phyloP scores from a whole-genome alignment of 1,140 invertebrate genomes.

The Phymorhynchus buccinoides region DNA sequence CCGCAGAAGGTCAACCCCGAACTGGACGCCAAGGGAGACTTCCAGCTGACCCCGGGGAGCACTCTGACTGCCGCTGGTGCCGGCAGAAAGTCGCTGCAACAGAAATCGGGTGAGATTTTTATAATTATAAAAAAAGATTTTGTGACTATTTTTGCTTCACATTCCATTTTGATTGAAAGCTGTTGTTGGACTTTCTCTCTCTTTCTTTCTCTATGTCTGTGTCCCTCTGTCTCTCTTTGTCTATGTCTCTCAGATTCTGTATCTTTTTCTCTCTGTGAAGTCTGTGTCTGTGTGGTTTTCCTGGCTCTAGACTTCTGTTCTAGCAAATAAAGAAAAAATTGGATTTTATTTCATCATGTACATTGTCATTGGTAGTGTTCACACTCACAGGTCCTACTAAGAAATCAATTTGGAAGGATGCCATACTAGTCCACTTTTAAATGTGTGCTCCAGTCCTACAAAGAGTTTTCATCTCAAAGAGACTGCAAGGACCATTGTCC shows the following conservation, averaged over 20 bases:
- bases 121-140: not conserved
- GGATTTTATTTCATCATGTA: too few relatives aligned
- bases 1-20: conserved; percentile 18
- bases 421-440: too few relatives aligned
- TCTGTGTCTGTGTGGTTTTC: too few relatives aligned
- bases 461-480: too few relatives aligned
- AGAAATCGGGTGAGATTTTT: conserved; percentile 27
- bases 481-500: too few relatives aligned
- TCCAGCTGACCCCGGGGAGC: conserved; percentile 18
- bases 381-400: too few relatives aligned
- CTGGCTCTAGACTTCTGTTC: too few relatives aligned
- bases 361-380: too few relatives aligned
- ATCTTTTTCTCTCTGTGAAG: too few relatives aligned
- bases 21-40: conserved; percentile 37
- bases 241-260: not conserved
- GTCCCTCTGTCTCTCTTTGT: not conserved
- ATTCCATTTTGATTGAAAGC: not conserved
- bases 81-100: conserved; percentile 27
- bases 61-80: not conserved
- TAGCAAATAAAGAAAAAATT: too few relatives aligned
- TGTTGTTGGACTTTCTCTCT: not conserved
- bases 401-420: too few relatives aligned
- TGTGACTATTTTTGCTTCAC: not conserved
- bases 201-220: not conserved
- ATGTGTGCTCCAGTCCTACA: too few relatives aligned